These are phyloP conservation scores for Condylostylus longicornis DNA, from an alignment of 1,140 invertebrate genomes.

Conservation along the genomic window DNA sequence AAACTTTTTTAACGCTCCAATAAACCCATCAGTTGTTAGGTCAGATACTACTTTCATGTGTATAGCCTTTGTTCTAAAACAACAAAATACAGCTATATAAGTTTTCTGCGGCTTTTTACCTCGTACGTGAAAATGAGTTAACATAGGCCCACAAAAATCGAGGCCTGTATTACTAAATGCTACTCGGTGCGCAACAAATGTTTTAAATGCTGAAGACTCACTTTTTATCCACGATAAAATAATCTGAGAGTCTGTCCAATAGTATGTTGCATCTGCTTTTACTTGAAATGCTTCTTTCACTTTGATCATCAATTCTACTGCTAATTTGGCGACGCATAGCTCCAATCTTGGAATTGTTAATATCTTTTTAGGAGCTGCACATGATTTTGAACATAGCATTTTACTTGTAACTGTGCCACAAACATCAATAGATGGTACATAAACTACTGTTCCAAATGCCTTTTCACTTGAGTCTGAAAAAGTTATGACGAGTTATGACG, in stretches of 20 bases:
- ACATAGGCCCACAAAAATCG: constrained; percentile 27
- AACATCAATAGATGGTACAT: constrained; percentile 8
- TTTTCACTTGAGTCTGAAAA: constrained; percentile 21
- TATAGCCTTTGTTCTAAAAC: constrained; percentile 15
- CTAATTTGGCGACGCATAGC: constrained; percentile 28
- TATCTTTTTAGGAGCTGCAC: constrained; percentile 26
- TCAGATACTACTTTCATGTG: constrained; percentile 20
- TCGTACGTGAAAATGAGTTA: constrained; percentile 6
- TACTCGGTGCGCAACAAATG: constrained; percentile 18
- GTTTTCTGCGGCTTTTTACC: constrained; percentile 6
- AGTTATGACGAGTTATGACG: too few relatives aligned
- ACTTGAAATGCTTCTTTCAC: constrained; percentile 9
- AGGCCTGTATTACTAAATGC: constrained; percentile 16
- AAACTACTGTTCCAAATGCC: constrained; percentile 20
- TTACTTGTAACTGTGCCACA: constrained; percentile 4
- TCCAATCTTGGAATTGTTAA: constrained; percentile 32
- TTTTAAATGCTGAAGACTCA: constrained; percentile 7
- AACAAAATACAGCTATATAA: constrained; percentile 21
- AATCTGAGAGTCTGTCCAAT: constrained; percentile 6
- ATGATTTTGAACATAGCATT: constrained; percentile 23
- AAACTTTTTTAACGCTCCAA: constrained; percentile 18
- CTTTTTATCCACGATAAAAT: constrained; percentile 4
- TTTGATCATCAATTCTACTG: constrained; percentile 11
- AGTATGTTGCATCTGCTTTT: too few relatives aligned
- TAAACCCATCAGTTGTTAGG: constrained; percentile 15